phyloP scores from a whole-genome alignment of 2,113 vertebrate genomes.

The Beaufortia kweichowensis region DNA sequence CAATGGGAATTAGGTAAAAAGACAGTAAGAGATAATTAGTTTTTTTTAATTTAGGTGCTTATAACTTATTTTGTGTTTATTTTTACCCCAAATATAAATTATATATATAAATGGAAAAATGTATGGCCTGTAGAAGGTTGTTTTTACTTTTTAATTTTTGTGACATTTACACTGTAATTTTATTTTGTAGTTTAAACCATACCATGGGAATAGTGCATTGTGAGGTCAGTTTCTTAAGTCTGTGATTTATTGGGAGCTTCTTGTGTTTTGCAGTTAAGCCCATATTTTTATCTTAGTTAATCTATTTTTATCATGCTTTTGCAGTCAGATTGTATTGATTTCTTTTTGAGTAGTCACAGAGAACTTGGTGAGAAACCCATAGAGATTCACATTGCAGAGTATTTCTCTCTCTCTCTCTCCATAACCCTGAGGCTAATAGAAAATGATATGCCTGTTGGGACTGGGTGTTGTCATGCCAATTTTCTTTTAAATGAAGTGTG shows the following conservation, averaged over 20 bases:
- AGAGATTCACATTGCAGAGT: neutral
- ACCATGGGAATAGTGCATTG: neutral
- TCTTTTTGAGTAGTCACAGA: constrained; percentile 1
- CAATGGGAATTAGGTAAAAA: no score
- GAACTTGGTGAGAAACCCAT: neutral
- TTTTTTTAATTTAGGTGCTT: no score
- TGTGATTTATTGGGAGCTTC: neutral
- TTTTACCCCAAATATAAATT: neutral
- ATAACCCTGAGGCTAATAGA: neutral
- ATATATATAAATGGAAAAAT: neutral
- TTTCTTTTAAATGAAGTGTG: constrained; percentile 38
- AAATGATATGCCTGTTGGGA: constrained; percentile 22
- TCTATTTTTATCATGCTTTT: neutral
- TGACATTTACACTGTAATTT: neutral
- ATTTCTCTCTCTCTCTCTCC: neutral
- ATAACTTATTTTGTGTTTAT: no score
- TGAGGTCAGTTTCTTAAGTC: neutral
- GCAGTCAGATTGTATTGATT: neutral
- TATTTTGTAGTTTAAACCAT: neutral
- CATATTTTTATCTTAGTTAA: neutral
- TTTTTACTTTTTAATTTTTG: neutral
- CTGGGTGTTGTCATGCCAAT: constrained; percentile 12
- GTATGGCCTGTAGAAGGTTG: neutral
- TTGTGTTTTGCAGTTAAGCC: neutral
- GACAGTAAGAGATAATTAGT: no score